Percentiles rank a stretch among this genome's conserved stretches.
These are phyloP conservation scores for Standfussiana lucernea DNA, from an alignment of 2,888 invertebrate species.

Conservation along the genomic window DNA sequence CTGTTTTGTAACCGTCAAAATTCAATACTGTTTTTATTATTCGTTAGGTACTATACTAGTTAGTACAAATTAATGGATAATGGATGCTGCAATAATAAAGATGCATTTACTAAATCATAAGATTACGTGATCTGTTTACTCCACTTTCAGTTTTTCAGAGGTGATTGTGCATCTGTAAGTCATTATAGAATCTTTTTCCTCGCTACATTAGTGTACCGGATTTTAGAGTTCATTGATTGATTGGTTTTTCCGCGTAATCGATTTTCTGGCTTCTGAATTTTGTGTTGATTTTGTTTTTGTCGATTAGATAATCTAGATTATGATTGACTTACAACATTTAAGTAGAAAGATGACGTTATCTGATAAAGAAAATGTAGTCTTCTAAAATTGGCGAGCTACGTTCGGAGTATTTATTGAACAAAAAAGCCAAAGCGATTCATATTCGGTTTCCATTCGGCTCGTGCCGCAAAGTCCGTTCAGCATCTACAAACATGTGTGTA, in stretches of 20 bases:
- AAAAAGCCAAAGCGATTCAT: neutral
- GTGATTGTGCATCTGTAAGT: slow-evolving; percentile 47
- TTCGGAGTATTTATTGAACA: neutral
- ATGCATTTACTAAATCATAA: slow-evolving; percentile 39
- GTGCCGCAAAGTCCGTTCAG: neutral
- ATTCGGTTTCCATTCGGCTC: neutral
- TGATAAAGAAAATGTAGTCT: neutral
- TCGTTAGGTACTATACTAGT: too few species aligned
- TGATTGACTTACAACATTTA: slow-evolving; percentile 6
- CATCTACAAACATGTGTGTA: neutral
- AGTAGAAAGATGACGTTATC: neutral
- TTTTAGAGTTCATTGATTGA: slow-evolving; percentile 36
- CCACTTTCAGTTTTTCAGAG: slow-evolving; percentile 52
- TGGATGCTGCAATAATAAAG: slow-evolving; percentile 41
- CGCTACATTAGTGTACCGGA: slow-evolving; percentile 33
- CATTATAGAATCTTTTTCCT: slow-evolving; percentile 49
- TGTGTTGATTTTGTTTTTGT: slow-evolving; percentile 36
- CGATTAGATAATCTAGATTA: slow-evolving; percentile 51
- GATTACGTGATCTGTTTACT: slow-evolving; percentile 50
- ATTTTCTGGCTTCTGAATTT: slow-evolving; percentile 37
- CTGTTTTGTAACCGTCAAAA: slow-evolving; percentile 13
- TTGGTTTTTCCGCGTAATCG: slow-evolving; percentile 49
- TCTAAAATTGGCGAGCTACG: neutral
- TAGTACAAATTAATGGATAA: slow-evolving; percentile 38
- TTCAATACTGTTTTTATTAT: too few species aligned